Percentiles rank a stretch among this genome's conserved stretches.
These are phyloP conservation scores for Oxygymnocypris stewartii DNA, from an alignment of 2,113 vertebrate species.

Conservation along the genomic window DNA sequence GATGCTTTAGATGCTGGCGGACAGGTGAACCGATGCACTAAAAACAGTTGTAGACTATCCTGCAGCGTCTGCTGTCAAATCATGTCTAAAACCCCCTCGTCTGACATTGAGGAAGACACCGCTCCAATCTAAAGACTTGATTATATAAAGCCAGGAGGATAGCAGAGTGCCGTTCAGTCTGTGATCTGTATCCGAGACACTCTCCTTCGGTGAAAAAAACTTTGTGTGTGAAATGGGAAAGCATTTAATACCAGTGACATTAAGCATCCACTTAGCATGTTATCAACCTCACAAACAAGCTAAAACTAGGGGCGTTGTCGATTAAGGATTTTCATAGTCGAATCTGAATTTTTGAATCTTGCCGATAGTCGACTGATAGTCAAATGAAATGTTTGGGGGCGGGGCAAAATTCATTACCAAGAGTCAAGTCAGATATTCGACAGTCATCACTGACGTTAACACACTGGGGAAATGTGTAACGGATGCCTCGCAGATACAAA, in stretches of 20 bases:
- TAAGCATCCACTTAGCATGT: background rate
- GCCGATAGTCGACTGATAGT: too few species aligned
- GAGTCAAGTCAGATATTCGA: too few species aligned
- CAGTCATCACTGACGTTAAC: too few species aligned
- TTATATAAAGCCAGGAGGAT: background rate
- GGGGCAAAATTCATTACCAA: too few species aligned
- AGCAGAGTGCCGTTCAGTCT: background rate
- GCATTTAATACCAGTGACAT: too few species aligned
- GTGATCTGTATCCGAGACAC: background rate
- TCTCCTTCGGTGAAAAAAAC: background rate
- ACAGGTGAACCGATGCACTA: background rate
- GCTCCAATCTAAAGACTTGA: background rate
- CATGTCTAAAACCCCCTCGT: background rate
- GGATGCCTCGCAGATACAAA: too few species aligned
- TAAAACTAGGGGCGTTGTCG: background rate
- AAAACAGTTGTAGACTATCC: slow-evolving; percentile 14
- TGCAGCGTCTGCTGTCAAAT: slow-evolving; percentile 4
- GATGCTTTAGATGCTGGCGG: background rate
- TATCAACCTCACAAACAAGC: background rate
- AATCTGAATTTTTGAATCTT: too few species aligned
- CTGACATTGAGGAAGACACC: slow-evolving; percentile 25
- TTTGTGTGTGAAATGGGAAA: too few species aligned
- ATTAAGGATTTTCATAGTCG: too few species aligned
- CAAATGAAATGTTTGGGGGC: too few species aligned
- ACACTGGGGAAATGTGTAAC: too few species aligned